phyloP scores from a whole-genome alignment of 2,113 vertebrate species.

The Stomatorhinus ivindoensis region DNA sequence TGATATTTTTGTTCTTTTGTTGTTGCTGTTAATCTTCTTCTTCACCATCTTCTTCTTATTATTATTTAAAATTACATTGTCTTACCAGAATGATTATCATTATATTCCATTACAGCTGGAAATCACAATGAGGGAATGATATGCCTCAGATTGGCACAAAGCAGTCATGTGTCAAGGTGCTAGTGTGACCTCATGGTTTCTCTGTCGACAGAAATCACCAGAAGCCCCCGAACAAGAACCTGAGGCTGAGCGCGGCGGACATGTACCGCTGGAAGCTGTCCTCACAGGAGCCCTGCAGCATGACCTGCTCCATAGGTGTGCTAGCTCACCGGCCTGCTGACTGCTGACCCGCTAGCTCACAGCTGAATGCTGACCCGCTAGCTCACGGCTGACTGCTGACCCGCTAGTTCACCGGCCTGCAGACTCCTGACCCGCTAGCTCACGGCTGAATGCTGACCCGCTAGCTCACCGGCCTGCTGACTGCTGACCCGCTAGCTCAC shows the following conservation, averaged over 20 bases:
- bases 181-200: neutral
- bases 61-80: neutral
- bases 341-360: neutral
- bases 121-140: neutral
- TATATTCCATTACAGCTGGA: neutral
- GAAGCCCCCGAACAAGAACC: slow-evolving; percentile 78
- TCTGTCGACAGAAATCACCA: slow-evolving; percentile 70
- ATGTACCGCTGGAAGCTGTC: slow-evolving; percentile 98
- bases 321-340: neutral
- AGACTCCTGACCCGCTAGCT: neutral
- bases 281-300: slow-evolving; percentile 93
- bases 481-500: too few relatives aligned
- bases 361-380: too few relatives aligned
- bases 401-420: neutral
- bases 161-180: neutral
- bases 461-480: too few relatives aligned
- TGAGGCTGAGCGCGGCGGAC: slow-evolving; percentile 84
- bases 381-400: too few relatives aligned
- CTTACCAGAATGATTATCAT: neutral
- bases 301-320: slow-evolving; percentile 90
- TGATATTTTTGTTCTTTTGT: neutral
- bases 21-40: neutral
- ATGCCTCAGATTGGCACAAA: neutral
- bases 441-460: neutral
- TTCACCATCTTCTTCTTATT: neutral